Base-by-base conservation (phyloP, 2,888 invertebrate genomes). In the Brassicogethes aeneus region DNA sequence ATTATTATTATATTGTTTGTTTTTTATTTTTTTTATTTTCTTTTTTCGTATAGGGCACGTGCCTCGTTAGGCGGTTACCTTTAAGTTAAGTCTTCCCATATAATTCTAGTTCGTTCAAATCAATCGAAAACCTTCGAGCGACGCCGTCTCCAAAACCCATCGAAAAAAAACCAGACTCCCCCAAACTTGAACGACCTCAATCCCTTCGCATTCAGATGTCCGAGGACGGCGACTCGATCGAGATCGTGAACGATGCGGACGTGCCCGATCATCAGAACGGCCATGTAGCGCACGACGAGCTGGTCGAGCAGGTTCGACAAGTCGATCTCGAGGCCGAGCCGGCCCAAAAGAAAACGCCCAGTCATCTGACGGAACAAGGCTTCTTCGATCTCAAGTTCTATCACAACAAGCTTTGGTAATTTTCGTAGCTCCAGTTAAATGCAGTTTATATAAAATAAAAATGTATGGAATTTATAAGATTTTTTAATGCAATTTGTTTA, bases 401-500 rank as follows among this genome's bases (percentile, higher is more conserved):
- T 65, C 85, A 85, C 66, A 84, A 82, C 56, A 81, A 79, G 54
- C 71, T 85, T 54, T 85, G 85, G 85, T 85, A 81, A n/a, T n/a
- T n/a, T n/a, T n/a, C n/a, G n/a, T n/a, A n/a, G n/a, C n/a, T n/a
- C n/a, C n/a, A n/a, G n/a, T n/a, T n/a, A n/a, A n/a, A n/a, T n/a
- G n/a, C n/a, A n/a, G n/a, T n/a, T n/a, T n/a, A n/a, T n/a, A n/a
- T n/a, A n/a, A n/a, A n/a, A n/a, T n/a, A n/a, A n/a, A n/a, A n/a
- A n/a, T n/a, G n/a, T n/a, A n/a, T n/a, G n/a, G n/a, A n/a, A n/a
- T n/a, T n/a, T n/a, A n/a, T n/a, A n/a, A n/a, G n/a, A n/a, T n/a
- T n/a, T n/a, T n/a, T n/a, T n/a, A n/a, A n/a, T n/a, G n/a, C n/a
- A n/a, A n/a, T n/a, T n/a, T n/a, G n/a, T n/a, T n/a, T n/a, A n/a